Conservation (phyloP, 2,113 vertebrate genomes). For the Erythrolamprus reginae region DNA sequence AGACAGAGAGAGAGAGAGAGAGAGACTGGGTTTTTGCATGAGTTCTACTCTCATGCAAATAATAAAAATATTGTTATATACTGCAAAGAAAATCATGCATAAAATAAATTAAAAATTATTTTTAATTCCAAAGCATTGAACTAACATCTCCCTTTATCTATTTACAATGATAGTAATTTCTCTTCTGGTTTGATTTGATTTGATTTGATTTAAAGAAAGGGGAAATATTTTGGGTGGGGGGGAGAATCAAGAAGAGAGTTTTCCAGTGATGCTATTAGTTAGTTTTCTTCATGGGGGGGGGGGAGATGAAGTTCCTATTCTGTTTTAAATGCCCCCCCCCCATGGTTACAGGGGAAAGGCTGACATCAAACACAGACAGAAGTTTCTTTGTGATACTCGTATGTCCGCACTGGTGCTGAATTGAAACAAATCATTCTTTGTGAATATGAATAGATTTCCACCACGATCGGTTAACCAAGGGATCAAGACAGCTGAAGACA, state of each 20-base stretch:
- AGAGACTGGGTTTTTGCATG: background rate
- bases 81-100: background rate
- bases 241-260: background rate
- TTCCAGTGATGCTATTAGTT: background rate
- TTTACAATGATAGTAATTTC: background rate
- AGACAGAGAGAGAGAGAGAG: no score
- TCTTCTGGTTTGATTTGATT: background rate
- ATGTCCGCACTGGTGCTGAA: constrained; percentile 35
- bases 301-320: constrained; percentile 27
- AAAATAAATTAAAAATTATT: background rate
- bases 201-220: background rate
- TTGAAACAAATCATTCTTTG: constrained; percentile 50
- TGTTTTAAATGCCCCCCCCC: constrained; percentile 39
- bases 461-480: constrained; percentile 48
- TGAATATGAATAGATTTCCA: constrained; percentile 35
- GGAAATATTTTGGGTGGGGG: background rate
- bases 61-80: background rate
- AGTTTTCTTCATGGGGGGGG: background rate
- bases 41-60: background rate
- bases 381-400: constrained; percentile 56
- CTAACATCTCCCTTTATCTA: background rate
- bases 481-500: constrained; percentile 8
- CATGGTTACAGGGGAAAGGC: constrained; percentile 35
- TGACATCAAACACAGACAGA: constrained; percentile 48
- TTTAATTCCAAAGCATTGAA: background rate